Evolutionary conservation across 2,888 invertebrate genomes (phyloP), one percentile per base, ranked within the genome.

Genomic region (Melitaea athalia): DNA sequence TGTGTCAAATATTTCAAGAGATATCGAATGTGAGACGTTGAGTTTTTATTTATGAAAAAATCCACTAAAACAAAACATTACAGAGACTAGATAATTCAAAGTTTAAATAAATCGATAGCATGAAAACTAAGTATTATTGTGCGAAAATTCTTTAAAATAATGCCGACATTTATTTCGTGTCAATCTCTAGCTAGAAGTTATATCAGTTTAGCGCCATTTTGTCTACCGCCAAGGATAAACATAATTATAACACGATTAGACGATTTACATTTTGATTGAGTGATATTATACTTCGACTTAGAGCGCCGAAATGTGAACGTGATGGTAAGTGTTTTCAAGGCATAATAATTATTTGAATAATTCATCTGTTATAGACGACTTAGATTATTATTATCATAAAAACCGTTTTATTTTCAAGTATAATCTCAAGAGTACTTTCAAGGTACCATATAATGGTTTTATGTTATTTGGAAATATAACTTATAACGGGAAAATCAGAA

Each of bases 191-290:
- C 12, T 45, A 61, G 47, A 62, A 68, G 63, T 66, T 64, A 67
- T 62, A 62, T 10, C 42, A 57, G 57, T 61, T 69, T 49, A 74
- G 53, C 64, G 66, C 59, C 60, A 65, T 67, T 65, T 59, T 63
- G 66, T 70, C 70, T 66, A 73, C 72, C 71, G 73, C 71, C 70
- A 55, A 67, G 66, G 69, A 66, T 71, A 81, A 82, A 83, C 78
- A 77, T 73, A 75, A 79, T 80, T 76, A 80, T 83, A 79, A 84
- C 74, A 75, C 72, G 73, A 77, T 79, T 75, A 78, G 75, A 50
- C 74, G 76, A 87, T 85, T 87, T 84, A 79, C 85, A 86, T 87
- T 85, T 84, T 85, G 84, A 87, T 85, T 80, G 81, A 79, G 76
- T 73, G 69, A 59, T 59, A 72, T 72, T 74, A 67, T 64, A 68